phyloP scores from a whole-genome alignment of 64 coral and sea anemone species.

The Orbicella faveolata region DNA sequence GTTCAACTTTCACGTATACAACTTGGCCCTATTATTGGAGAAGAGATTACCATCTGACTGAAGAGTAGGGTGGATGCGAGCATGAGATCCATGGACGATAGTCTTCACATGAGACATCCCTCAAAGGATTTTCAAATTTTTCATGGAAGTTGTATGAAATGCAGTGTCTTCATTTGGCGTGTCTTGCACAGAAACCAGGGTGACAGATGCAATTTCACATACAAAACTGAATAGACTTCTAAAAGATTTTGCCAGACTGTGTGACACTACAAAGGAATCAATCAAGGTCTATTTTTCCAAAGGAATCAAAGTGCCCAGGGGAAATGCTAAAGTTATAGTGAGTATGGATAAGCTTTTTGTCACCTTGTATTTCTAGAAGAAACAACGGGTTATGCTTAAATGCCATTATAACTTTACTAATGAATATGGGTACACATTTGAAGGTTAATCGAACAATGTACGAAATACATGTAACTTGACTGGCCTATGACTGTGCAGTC shows the following conservation, averaged over 20 bases:
- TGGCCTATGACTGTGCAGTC: not conserved
- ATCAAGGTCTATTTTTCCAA: constrained; percentile 36
- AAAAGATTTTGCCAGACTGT: constrained; percentile 48
- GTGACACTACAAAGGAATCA: constrained; percentile 43
- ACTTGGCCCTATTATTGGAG: constrained; percentile 43
- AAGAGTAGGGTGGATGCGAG: constrained; percentile 33
- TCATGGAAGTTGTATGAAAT: constrained; percentile 51
- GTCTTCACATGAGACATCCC: constrained; percentile 29
- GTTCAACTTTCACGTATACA: constrained; percentile 15
- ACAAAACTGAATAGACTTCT: constrained; percentile 38
- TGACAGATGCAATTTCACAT: constrained; percentile 39
- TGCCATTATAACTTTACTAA: constrained; percentile 53
- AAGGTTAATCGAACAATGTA: constrained; percentile 27
- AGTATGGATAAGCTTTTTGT: constrained; percentile 36
- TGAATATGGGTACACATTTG: constrained; percentile 45
- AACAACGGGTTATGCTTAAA: constrained; percentile 41
- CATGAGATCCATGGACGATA: constrained; percentile 47
- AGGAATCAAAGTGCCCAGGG: constrained; percentile 37
- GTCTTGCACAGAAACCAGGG: constrained; percentile 29
- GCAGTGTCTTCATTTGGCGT: constrained; percentile 43
- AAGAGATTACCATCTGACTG: constrained; percentile 40
- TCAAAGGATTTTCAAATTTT: constrained; percentile 36
- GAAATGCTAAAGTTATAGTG: constrained; percentile 40
- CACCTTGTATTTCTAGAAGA: constrained; percentile 23
- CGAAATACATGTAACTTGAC: not conserved